Conservation (phyloP, 2,797 vertebrate genomes). For the Arremon aurantiirostris region DNA sequence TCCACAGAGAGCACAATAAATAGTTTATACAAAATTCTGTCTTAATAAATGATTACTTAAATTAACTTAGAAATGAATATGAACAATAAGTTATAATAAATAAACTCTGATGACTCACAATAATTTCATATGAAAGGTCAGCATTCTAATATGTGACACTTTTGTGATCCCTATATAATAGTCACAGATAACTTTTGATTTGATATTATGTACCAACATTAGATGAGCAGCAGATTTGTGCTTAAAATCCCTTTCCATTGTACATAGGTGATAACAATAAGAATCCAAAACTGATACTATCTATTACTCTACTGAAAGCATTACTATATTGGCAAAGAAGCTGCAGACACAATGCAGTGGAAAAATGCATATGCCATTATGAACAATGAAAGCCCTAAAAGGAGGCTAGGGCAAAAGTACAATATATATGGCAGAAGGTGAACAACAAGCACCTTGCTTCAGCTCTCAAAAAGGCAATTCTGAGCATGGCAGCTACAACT, state of each 20-base stretch:
- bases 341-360: constrained; percentile 95
- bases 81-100: constrained; percentile 93
- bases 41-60: constrained; percentile 98
- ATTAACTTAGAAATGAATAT: constrained; percentile 94
- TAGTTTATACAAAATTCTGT: constrained; percentile 99
- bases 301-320: constrained; percentile 98
- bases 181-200: constrained; percentile 94
- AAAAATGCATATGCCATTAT: constrained; percentile 89
- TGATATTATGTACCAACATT: constrained; percentile 92
- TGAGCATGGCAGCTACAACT: constrained; percentile 91
- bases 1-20: constrained; percentile 99
- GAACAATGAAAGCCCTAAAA: constrained; percentile 85
- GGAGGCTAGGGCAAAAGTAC: constrained; percentile 84
- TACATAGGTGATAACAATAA: constrained; percentile 92
- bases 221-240: constrained; percentile 98
- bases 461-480: constrained; percentile 92
- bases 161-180: constrained; percentile 93
- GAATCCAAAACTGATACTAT: constrained; percentile 94
- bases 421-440: constrained; percentile 87
- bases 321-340: constrained; percentile 98
- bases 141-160: constrained; percentile 97
- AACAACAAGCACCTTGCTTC: constrained; percentile 91
- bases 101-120: constrained; percentile 99
- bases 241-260: constrained; percentile 97
- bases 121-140: constrained; percentile 97